A percentile compares a stretch with the other conserved stretches of the same genome.
These are phyloP conservation scores for Drosophila trichaetosa DNA, from an alignment of 2,888 invertebrate species.

Conservation along the genomic window DNA sequence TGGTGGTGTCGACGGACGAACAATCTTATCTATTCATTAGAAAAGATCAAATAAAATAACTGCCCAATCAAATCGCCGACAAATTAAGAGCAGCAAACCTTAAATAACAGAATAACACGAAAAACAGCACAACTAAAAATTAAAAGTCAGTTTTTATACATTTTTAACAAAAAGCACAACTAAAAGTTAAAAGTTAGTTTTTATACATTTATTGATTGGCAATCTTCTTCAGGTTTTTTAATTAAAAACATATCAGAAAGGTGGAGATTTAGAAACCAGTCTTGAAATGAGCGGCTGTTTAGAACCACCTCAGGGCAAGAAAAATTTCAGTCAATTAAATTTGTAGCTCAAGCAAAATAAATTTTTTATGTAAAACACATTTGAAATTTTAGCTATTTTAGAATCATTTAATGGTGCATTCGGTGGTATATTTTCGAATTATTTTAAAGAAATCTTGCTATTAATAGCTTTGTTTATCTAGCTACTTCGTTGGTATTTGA, in stretches of 20 bases:
- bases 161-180: constrained; percentile 11
- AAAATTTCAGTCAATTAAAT: background rate
- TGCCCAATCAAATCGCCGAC: constrained; percentile 32
- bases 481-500: background rate
- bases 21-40: constrained; percentile 56
- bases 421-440: background rate
- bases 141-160: constrained; percentile 6
- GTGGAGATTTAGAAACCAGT: constrained; percentile 24
- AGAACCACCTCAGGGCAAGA: background rate
- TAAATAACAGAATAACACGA: background rate
- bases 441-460: background rate
- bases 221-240: constrained; percentile 33
- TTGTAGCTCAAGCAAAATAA: background rate
- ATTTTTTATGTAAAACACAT: background rate
- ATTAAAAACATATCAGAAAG: constrained; percentile 5
- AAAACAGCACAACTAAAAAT: constrained; percentile 19
- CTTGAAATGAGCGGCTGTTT: background rate
- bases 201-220: constrained; percentile 17
- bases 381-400: background rate
- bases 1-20: constrained; percentile 1
- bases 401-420: background rate
- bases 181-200: constrained; percentile 26
- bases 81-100: constrained; percentile 29
- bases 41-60: constrained; percentile 36
- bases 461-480: background rate